These are phyloP conservation scores for Drosophila lacteicornis DNA, from an alignment of 1,140 invertebrate species.

Conservation along the genomic window DNA sequence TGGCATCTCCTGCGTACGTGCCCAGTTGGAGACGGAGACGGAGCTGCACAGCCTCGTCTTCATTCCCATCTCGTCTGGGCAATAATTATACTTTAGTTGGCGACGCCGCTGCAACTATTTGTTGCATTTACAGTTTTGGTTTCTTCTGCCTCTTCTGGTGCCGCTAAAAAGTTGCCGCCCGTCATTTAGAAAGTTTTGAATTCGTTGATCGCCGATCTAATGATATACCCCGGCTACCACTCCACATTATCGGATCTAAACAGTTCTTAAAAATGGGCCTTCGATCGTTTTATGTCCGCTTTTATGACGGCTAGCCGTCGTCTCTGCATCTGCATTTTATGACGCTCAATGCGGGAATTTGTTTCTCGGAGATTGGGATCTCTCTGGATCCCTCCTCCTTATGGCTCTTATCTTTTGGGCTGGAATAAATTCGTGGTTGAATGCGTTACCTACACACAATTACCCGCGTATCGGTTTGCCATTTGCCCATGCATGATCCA, in stretches of 20 bases:
- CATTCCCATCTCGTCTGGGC: constrained; percentile 56
- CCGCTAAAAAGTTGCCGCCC: constrained; percentile 35
- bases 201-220: constrained; percentile 50
- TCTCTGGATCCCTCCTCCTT: constrained; percentile 23
- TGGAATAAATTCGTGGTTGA: constrained; percentile 39
- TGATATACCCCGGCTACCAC: constrained; percentile 23
- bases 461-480: constrained; percentile 65
- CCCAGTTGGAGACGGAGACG: constrained; percentile 22
- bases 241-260: constrained; percentile 32
- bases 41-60: constrained; percentile 25
- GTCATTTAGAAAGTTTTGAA: constrained; percentile 71
- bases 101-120: constrained; percentile 63
- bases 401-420: constrained; percentile 27
- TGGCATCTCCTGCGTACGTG: constrained; percentile 54
- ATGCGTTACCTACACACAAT: constrained; percentile 70
- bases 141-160: constrained; percentile 12
- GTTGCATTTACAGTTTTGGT: constrained; percentile 73
- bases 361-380: constrained; percentile 49
- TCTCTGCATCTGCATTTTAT: constrained; percentile 40
- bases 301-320: constrained; percentile 35
- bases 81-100: constrained; percentile 82
- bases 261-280: constrained; percentile 38
- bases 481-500: constrained; percentile 66
- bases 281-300: constrained; percentile 17
- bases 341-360: constrained; percentile 46